Percentiles rank a stretch among this genome's conserved stretches.
Evolutionary conservation across 1,140 invertebrate species (phyloP).

Genomic region (Diploscapter pachys): DNA sequence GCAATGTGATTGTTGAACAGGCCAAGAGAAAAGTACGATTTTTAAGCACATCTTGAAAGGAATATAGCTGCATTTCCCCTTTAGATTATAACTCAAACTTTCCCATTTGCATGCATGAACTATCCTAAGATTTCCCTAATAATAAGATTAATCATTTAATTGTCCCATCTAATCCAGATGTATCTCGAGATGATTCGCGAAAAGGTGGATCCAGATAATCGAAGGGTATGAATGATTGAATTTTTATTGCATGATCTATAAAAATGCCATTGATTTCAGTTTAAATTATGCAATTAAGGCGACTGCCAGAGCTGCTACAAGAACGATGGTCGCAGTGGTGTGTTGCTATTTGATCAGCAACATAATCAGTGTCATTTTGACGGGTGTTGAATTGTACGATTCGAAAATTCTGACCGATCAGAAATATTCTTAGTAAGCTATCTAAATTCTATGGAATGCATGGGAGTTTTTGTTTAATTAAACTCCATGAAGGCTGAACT

Average conservation of each 20-base stretch:
- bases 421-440: no score
- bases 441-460: no score
- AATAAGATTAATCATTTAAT: not conserved
- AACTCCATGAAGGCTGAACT: no score
- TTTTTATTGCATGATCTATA: not conserved
- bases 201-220: not conserved
- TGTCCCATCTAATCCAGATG: not conserved
- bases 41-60: not conserved
- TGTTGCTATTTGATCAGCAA: conserved; percentile 54
- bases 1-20: conserved; percentile 25
- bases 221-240: not conserved
- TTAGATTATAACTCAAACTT: not conserved
- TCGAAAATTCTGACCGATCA: no score
- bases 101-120: not conserved
- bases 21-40: conserved; percentile 33
- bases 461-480: no score
- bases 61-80: not conserved
- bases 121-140: not conserved
- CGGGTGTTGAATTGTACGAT: not conserved
- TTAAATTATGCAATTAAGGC: conserved; percentile 29
- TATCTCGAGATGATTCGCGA: not conserved
- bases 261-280: not conserved
- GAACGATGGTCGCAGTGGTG: conserved; percentile 53
- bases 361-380: conserved; percentile 52
- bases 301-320: conserved; percentile 47